Conservation (phyloP, 2,888 invertebrate genomes). For the Sphaerophoria rueppellii region DNA sequence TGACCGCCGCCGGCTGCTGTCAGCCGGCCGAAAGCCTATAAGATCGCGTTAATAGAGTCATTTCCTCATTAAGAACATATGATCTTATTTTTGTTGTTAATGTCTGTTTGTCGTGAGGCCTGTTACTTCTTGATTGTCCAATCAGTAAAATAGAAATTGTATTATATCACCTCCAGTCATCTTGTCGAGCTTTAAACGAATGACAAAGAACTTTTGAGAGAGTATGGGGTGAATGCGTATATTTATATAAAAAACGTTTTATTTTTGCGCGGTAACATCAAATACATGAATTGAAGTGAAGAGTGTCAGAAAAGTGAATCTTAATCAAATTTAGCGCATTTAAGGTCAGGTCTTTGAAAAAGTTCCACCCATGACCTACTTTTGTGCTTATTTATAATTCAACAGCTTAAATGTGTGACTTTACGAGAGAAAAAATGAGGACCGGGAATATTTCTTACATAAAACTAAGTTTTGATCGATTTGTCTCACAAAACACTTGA, state of each 20-base stretch:
- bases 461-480: too few species aligned
- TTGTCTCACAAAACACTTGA: too few species aligned
- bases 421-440: too few species aligned
- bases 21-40: constrained; percentile 38
- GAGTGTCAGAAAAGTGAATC: constrained; percentile 9
- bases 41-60: constrained; percentile 65
- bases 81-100: constrained; percentile 8
- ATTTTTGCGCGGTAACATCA: constrained; percentile 1
- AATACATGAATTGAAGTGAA: neutral
- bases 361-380: too few species aligned
- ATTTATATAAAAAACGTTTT: neutral
- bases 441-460: too few species aligned
- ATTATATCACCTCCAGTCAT: constrained; percentile 20
- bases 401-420: too few species aligned
- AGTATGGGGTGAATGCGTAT: neutral
- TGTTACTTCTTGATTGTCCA: constrained; percentile 58
- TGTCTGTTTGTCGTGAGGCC: constrained; percentile 17
- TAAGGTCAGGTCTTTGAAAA: too few species aligned
- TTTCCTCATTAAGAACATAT: constrained; percentile 66
- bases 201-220: constrained; percentile 6
- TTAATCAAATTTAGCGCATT: too few species aligned
- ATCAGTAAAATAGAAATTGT: constrained; percentile 18
- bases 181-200: constrained; percentile 18
- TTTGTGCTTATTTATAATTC: too few species aligned
- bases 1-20: constrained; percentile 8